Evolutionary conservation across 1,140 invertebrate genomes (phyloP).

Genomic region (Ceratosolen solmsi): DNA sequence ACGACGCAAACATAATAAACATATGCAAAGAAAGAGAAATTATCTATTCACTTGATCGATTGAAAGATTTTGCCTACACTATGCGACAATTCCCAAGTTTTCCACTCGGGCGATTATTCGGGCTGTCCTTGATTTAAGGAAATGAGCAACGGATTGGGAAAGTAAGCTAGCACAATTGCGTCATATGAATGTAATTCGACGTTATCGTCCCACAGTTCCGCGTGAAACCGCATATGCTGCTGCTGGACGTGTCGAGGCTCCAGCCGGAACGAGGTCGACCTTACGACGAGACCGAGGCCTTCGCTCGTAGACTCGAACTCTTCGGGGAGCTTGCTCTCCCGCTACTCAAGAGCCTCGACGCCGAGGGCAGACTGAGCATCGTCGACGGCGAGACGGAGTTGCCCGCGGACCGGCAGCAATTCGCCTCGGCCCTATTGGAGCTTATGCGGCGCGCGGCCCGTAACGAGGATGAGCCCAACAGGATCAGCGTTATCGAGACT

Average conservation of each 20-base stretch:
- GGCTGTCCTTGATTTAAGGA: too few species aligned
- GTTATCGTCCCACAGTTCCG: slow-evolving; percentile 81
- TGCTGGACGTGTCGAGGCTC: slow-evolving; percentile 89
- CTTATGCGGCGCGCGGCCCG: slow-evolving; percentile 75
- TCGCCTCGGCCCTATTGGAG: slow-evolving; percentile 79
- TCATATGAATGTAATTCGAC: too few species aligned
- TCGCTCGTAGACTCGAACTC: slow-evolving; percentile 84
- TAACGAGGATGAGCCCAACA: slow-evolving; percentile 64
- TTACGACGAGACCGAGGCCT: slow-evolving; percentile 89
- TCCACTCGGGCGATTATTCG: too few species aligned
- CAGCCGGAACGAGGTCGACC: slow-evolving; percentile 85
- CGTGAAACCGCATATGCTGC: slow-evolving; percentile 81
- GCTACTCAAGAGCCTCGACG: slow-evolving; percentile 88
- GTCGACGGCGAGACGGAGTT: slow-evolving; percentile 88
- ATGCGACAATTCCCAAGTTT: too few species aligned
- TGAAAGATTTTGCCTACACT: too few species aligned
- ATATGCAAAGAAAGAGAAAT: too few species aligned
- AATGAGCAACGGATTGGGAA: too few species aligned
- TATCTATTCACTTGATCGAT: too few species aligned
- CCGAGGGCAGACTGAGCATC: slow-evolving; percentile 83
- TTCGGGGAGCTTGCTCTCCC: slow-evolving; percentile 90
- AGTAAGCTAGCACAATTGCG: too few species aligned
- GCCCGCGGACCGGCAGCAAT: slow-evolving; percentile 82
- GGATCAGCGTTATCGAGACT: slow-evolving; percentile 49
- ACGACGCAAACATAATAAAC: too few species aligned